phyloP scores from a whole-genome alignment of 2,113 vertebrate species.

The Falco punctatus region DNA sequence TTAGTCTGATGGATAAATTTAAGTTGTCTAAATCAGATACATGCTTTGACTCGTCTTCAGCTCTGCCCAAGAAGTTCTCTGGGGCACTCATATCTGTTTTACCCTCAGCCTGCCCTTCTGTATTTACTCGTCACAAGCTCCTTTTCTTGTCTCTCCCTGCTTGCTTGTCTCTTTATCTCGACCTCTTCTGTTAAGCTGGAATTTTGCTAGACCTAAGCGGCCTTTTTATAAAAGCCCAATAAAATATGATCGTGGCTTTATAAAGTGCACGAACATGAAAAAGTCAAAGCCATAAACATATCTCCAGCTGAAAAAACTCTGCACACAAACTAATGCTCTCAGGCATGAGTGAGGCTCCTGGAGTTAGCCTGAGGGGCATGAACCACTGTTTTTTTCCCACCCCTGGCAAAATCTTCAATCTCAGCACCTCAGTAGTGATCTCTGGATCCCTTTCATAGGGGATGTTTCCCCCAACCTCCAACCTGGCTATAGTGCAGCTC shows the following conservation, averaged over 20 bases:
- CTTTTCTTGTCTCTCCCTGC: background rate
- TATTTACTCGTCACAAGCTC: background rate
- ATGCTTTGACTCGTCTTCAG: background rate
- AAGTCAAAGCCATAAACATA: background rate
- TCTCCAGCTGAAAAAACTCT: background rate
- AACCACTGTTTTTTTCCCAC: background rate
- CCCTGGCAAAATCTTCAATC: background rate
- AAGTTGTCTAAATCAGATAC: background rate
- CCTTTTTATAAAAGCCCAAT: conserved; percentile 2
- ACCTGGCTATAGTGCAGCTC: background rate
- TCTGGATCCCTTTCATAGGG: background rate
- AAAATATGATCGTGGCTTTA: conserved; percentile 25
- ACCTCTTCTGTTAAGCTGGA: background rate
- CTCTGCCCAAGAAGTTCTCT: background rate
- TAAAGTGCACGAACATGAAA: background rate
- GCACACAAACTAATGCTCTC: background rate
- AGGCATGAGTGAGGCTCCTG: background rate
- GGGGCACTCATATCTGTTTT: background rate
- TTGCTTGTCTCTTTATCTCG: background rate
- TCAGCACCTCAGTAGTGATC: background rate
- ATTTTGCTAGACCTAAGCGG: background rate
- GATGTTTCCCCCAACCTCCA: background rate
- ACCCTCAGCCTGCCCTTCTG: background rate
- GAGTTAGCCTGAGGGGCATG: background rate
- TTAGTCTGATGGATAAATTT: background rate